Evolutionary conservation across 2,113 vertebrate genomes (phyloP).

Genomic region (Callaeas wilsoni): DNA sequence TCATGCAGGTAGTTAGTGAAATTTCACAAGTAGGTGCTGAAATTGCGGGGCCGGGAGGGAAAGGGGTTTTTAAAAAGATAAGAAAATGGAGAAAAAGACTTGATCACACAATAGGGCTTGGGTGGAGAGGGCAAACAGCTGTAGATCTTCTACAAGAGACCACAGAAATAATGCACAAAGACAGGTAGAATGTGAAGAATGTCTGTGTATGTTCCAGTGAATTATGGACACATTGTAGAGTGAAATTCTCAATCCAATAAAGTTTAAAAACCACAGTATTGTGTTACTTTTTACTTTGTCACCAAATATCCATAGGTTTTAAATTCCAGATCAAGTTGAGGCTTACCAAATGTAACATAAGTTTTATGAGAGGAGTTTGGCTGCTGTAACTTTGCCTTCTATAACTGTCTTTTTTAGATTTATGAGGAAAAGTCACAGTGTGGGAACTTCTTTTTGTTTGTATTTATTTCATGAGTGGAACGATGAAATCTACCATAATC

Average conservation of each 20-base stretch:
- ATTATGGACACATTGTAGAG: background rate
- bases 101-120: background rate
- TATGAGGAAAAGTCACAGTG: background rate
- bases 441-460: background rate
- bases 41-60: rapidly evolving
- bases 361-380: background rate
- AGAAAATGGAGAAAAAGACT: background rate
- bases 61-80: background rate
- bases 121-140: background rate
- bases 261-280: background rate
- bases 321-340: background rate
- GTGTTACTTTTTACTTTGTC: background rate
- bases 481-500: background rate
- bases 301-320: background rate
- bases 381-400: background rate
- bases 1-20: background rate
- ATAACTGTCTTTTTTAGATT: background rate
- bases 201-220: background rate
- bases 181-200: background rate
- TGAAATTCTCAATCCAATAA: background rate
- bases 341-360: background rate
- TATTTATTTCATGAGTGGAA: background rate
- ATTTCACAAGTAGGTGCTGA: background rate
- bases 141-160: background rate
- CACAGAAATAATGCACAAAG: background rate